Evolutionary conservation across 2,797 vertebrate genomes (phyloP).

Genomic region (Psittacula echo): DNA sequence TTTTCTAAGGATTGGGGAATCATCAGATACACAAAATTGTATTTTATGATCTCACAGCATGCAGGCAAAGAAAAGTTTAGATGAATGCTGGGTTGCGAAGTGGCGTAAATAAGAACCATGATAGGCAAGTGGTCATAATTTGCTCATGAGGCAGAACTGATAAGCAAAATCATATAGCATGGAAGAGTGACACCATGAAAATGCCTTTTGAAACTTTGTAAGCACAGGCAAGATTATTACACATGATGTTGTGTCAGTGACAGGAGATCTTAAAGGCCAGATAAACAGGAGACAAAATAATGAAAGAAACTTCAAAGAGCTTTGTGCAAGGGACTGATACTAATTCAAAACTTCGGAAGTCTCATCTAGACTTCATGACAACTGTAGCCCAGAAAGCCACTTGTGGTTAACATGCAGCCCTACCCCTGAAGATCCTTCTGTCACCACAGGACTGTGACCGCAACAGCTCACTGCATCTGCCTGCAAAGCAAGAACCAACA

Average conservation of each 20-base stretch:
- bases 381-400: background rate
- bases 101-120: background rate
- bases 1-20: background rate
- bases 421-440: background rate
- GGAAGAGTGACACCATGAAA: background rate
- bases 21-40: background rate
- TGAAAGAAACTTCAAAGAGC: background rate
- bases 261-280: background rate
- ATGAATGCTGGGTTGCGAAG: background rate
- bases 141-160: background rate
- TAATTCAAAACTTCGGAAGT: background rate
- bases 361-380: background rate
- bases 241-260: background rate
- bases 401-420: background rate
- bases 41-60: background rate
- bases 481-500: rapidly evolving
- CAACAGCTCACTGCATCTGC: background rate
- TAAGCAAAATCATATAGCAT: background rate
- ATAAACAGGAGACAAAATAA: background rate
- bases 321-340: background rate
- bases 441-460: background rate
- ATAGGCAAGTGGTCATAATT: background rate
- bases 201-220: background rate
- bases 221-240: background rate
- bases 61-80: background rate